These are phyloP conservation scores for Hemithea aestivaria DNA, from an alignment of 2,888 invertebrate genomes.

Conservation along the genomic window DNA sequence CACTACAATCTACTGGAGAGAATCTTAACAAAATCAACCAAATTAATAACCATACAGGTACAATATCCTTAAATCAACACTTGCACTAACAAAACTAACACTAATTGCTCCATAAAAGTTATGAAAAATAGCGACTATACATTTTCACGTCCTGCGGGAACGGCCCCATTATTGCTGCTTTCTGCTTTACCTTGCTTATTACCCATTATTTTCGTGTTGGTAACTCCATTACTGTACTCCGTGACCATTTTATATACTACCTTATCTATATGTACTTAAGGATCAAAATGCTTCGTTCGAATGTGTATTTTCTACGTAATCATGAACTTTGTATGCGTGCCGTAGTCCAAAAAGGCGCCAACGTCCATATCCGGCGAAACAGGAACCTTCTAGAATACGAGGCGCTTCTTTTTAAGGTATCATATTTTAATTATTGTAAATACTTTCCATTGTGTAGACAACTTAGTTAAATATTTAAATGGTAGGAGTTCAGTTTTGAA, in stretches of 20 bases:
- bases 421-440: background rate
- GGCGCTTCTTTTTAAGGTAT: too few relatives aligned
- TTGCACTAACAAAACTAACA: background rate
- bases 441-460: too few relatives aligned
- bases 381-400: constrained; percentile 2
- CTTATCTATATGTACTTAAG: constrained; percentile 7
- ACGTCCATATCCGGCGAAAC: constrained; percentile 17
- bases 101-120: constrained; percentile 5
- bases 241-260: constrained; percentile 3
- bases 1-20: too few relatives aligned
- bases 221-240: constrained; percentile 6
- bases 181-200: constrained; percentile 18
- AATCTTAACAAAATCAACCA: too few relatives aligned
- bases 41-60: too few relatives aligned
- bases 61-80: too few relatives aligned
- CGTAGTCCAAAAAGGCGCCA: constrained; percentile 19
- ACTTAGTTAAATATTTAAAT: too few relatives aligned
- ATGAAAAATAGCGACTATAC: constrained; percentile 10
- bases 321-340: constrained; percentile 21
- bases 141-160: constrained; percentile 2
- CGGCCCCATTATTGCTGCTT: constrained; percentile 13
- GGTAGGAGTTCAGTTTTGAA: too few relatives aligned
- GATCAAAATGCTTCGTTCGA: constrained; percentile 8
- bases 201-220: constrained; percentile 19
- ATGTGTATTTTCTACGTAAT: constrained; percentile 5